Evolutionary conservation across 2,797 vertebrate species (phyloP).

Genomic region (Lithobates pipiens): DNA sequence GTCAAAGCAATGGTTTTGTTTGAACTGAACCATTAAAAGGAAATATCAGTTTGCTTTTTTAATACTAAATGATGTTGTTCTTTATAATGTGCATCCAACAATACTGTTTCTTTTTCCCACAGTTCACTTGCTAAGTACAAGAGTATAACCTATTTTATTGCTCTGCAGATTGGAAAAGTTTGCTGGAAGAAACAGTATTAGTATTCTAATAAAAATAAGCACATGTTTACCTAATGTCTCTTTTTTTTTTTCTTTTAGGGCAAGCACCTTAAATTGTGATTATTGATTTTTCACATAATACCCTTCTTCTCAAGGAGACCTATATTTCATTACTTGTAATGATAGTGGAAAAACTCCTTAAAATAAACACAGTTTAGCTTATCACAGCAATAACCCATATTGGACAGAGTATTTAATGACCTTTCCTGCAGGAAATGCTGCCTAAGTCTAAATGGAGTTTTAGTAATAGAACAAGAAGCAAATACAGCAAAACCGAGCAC

Average conservation of each 20-base stretch:
- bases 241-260: conserved; percentile 29
- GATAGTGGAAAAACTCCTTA: conserved; percentile 29
- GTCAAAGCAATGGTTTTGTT: too few species aligned
- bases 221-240: not conserved
- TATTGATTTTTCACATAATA: conserved; percentile 50
- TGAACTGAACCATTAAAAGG: too few species aligned
- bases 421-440: conserved; percentile 52
- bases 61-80: too few species aligned
- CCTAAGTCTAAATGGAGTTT: conserved; percentile 47
- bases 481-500: conserved; percentile 35
- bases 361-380: conserved; percentile 55
- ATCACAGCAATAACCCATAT: conserved; percentile 47
- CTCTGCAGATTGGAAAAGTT: not conserved
- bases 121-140: not conserved
- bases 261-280: conserved; percentile 29
- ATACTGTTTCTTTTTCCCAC: not conserved
- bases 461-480: conserved; percentile 47
- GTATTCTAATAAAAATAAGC: not conserved
- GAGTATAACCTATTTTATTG: not conserved
- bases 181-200: not conserved
- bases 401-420: conserved; percentile 48
- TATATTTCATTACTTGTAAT: conserved; percentile 45
- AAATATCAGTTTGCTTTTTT: too few species aligned
- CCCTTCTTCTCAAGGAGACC: conserved; percentile 26
- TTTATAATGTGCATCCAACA: too few species aligned